Conservation (phyloP, 1,140 invertebrate species). For the Drosophila guanche region DNA sequence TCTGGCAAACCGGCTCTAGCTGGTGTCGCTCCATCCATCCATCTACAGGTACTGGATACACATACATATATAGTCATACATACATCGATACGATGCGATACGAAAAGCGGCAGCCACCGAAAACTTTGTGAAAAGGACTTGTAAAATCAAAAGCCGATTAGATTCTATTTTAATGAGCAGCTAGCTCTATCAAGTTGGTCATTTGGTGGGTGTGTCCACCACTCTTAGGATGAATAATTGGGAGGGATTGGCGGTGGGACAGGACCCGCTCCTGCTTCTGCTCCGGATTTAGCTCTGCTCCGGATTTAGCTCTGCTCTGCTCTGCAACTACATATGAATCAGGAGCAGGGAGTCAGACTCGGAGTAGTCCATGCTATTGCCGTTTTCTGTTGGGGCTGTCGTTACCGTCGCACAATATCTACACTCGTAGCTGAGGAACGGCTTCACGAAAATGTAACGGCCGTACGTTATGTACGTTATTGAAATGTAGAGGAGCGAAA, state of each 20-base stretch:
- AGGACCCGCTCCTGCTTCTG: neutral
- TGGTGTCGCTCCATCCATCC: neutral
- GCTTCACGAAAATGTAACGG: constrained; percentile 33
- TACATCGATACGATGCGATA: constrained; percentile 27
- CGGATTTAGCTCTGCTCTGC: neutral
- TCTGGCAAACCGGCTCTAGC: constrained; percentile 7
- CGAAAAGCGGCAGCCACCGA: constrained; percentile 48
- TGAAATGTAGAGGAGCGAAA: neutral
- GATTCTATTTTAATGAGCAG: constrained; percentile 80
- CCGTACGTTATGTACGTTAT: constrained; percentile 39
- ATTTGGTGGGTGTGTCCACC: constrained; percentile 58
- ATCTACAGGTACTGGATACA: constrained; percentile 2
- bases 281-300: neutral
- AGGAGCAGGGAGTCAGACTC: constrained; percentile 23
- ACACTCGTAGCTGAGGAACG: constrained; percentile 21
- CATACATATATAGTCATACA: constrained; percentile 40
- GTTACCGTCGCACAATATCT: constrained; percentile 16
- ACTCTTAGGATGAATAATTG: neutral
- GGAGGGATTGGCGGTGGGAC: neutral
- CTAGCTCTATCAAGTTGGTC: constrained; percentile 76
- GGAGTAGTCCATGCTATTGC: constrained; percentile 39
- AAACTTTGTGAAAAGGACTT: constrained; percentile 78
- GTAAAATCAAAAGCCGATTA: constrained; percentile 82
- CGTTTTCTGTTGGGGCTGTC: constrained; percentile 27
- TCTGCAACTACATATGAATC: constrained; percentile 2